Evolutionary conservation across 2,113 vertebrate genomes (phyloP).

Genomic region (Uria aalge): DNA sequence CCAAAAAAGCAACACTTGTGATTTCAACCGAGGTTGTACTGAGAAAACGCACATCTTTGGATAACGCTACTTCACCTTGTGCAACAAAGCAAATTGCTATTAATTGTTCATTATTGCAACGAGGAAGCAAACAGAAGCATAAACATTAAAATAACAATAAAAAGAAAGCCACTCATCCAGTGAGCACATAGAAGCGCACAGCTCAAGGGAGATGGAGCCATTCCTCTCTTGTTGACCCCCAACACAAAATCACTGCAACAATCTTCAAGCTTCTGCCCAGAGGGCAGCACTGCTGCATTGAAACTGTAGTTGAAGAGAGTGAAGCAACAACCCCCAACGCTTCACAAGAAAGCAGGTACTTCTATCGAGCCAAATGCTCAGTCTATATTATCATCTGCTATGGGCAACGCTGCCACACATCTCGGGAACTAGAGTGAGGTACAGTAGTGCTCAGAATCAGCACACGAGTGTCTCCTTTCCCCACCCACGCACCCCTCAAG

Average conservation of each 20-base stretch:
- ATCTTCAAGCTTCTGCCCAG: not conserved
- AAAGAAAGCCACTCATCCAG: not conserved
- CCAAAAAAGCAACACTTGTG: not conserved
- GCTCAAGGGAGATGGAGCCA: not conserved
- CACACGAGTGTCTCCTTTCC: not conserved
- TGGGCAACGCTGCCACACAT: not conserved
- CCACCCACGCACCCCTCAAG: not conserved
- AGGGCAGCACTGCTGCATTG: not conserved
- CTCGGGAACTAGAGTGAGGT: not conserved
- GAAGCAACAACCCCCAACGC: not conserved
- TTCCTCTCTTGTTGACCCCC: not conserved
- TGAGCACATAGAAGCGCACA: rapidly evolving
- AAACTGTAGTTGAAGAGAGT: not conserved
- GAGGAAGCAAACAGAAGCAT: not conserved
- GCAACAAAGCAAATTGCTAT: not conserved
- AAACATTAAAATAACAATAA: not conserved
- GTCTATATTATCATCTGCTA: not conserved
- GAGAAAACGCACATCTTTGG: not conserved
- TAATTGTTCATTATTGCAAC: not conserved
- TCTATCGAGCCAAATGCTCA: not conserved
- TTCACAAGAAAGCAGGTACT: not conserved
- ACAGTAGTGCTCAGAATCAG: not conserved
- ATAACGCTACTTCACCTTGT: not conserved
- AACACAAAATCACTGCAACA: not conserved
- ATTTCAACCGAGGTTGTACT: not conserved